Conservation (phyloP, 2,113 vertebrate species). For the Pelusios castaneus region DNA sequence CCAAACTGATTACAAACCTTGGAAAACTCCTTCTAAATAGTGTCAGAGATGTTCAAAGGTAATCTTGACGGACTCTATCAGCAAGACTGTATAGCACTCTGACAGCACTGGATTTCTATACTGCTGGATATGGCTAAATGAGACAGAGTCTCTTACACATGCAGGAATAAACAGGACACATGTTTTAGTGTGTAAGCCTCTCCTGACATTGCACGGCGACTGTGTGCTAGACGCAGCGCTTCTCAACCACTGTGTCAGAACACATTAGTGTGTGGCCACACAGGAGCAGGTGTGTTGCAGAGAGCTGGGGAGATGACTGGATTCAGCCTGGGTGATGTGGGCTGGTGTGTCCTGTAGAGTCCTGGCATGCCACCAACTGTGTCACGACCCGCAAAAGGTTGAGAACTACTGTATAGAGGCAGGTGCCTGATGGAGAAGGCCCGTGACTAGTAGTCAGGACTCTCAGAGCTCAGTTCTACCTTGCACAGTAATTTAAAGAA, state of each 20-base stretch:
- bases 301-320: too few relatives aligned
- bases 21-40: neutral
- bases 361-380: too few relatives aligned
- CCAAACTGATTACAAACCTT: neutral
- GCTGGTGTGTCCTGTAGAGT: too few relatives aligned
- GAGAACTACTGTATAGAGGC: too few relatives aligned
- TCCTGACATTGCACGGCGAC: neutral
- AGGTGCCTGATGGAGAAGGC: neutral
- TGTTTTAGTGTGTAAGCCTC: rapidly evolving
- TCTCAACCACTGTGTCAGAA: too few relatives aligned
- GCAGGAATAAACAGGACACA: rapidly evolving
- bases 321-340: too few relatives aligned
- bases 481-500: neutral
- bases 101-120: neutral
- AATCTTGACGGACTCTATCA: neutral
- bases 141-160: neutral
- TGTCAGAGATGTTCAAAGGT: neutral
- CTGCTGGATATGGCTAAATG: rapidly evolving
- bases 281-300: too few relatives aligned
- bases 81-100: neutral
- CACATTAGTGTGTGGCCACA: too few relatives aligned
- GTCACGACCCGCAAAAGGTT: too few relatives aligned
- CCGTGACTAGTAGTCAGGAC: neutral
- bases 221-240: too few relatives aligned
- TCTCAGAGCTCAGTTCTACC: rapidly evolving